Evolutionary conservation across 2,797 vertebrate species (phyloP).

Genomic region (Megaceryle alcyon): DNA sequence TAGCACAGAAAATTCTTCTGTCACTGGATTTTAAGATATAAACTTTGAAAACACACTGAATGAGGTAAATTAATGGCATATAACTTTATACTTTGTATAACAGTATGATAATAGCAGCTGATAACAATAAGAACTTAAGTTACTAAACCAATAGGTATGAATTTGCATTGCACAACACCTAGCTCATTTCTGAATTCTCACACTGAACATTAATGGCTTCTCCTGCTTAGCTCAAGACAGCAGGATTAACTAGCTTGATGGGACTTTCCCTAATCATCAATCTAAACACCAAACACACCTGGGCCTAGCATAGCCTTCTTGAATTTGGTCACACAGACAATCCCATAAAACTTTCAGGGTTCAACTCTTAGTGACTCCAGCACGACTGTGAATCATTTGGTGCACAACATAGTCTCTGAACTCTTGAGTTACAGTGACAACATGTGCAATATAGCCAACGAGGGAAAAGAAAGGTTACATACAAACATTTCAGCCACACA

Average conservation of each 20-base stretch:
- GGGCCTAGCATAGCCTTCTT: not conserved
- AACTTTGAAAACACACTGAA: not conserved
- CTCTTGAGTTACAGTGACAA: not conserved
- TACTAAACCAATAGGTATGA: not conserved
- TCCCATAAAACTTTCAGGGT: not conserved
- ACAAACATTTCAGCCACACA: not conserved
- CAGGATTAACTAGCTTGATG: not conserved
- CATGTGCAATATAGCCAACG: not conserved
- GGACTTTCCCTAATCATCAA: not conserved
- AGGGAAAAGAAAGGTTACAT: not conserved
- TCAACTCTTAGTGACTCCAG: not conserved
- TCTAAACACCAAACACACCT: not conserved
- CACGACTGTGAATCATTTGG: not conserved
- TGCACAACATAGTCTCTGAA: not conserved
- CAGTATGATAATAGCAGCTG: not conserved
- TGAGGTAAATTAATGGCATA: not conserved
- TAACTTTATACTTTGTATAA: not conserved
- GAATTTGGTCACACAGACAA: not conserved
- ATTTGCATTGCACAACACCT: not conserved
- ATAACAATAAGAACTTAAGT: not conserved
- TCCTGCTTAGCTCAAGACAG: not conserved
- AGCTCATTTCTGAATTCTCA: not conserved
- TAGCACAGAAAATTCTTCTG: not conserved
- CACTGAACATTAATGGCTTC: not conserved
- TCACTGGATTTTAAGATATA: not conserved